Evolutionary conservation across 2,113 vertebrate species (phyloP), one percentile per base, ranked within the genome.

Genomic region (Rhea pennata): DNA sequence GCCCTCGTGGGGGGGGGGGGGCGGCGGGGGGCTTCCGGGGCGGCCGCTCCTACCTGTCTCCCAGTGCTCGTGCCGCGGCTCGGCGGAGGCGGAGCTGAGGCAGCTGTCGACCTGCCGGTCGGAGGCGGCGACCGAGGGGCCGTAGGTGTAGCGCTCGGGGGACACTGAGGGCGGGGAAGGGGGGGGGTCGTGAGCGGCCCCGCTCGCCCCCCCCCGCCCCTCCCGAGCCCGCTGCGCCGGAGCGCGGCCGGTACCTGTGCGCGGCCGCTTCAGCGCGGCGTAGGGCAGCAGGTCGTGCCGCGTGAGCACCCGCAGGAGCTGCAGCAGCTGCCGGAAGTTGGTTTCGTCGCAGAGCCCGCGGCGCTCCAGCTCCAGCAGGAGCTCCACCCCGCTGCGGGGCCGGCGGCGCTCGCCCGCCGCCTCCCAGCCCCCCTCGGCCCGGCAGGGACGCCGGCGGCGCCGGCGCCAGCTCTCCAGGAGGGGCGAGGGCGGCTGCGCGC

Each of bases 211-310:
- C 46, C 46, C 16, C 58, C n/a, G 21, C 12, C 12, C 12, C 42
- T 12, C 42, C 42, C 42, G 42, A 42, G 12, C 12, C 42, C 42
- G 42, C 42, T 12, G 42, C 42, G 42, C 42, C 42, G 42, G 42
- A 12, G n/a, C n/a, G n/a, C n/a, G n/a, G n/a, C n/a, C 42, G 51
- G 11, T 96, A 99, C 99, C 99, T 97, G 99, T 98, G 85, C 98
- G 98, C 87, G 98, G 98, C 93, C 98, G 98, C 97, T 98, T 99
- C 80, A 97, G 97, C 5, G 98, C 98, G 94, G 99, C 98, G 48
- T 99, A 98, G 10, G 98, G 98, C 84, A 99, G 95, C 73, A 99
- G 97, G 92, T 99, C 99, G 27, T 99, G 99, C 6, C 99, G 98
- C 24, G 99, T 98, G 44, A 99, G 98, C 83, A 99, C 97, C 74